Base-by-base conservation (phyloP, 1,140 invertebrate species). In the Tetramorium parvispinum region DNA sequence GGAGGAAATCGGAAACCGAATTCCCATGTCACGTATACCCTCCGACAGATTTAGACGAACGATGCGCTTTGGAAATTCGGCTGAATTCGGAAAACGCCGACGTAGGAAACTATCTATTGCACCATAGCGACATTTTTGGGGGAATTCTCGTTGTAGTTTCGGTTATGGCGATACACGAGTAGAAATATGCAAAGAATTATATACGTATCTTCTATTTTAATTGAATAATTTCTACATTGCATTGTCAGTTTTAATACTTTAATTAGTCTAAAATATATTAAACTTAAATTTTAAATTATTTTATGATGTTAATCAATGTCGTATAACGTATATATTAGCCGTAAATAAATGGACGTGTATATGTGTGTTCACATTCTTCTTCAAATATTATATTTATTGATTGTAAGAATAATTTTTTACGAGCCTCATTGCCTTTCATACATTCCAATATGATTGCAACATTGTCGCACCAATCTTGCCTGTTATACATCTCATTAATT, bases 1-100 rank as follows among this genome's bases (percentile, higher is more conserved):
- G 70, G 61, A 76, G 85, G 91, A 89, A 91, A 91, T 91, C 87
- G 89, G 88, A 91, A 91, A 91, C 83, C 76, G 88, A 89, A 91
- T 92, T 91, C 89, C 87, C n/a, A 78, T 73, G 83, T 88, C 86
- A 81, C 43, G 57, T 81, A 53, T 63, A 77, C 37, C 32, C 27
- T 59, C 24, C 53, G 66, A 71, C 24, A 59, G 68, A 75, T 83
- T 83, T 83, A 59, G 24, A 75, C 68, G 78, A 32, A 70, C 63
- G 65, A 71, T 71, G 55, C 79, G 68, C 43, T n/a, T 27, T 24
- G 66, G 55, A 83, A 83, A 83, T 73, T 57, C 66, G 53, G 40
- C 24, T 59, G 24, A 73, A 82, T 59, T 59, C 53, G 53, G 79
- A 83, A 83, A 83, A 83, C 65, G 51, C 16, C 78, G 51, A 43